Base-by-base conservation (phyloP, 2,888 invertebrate species). In the Hypercompe scribonia region DNA sequence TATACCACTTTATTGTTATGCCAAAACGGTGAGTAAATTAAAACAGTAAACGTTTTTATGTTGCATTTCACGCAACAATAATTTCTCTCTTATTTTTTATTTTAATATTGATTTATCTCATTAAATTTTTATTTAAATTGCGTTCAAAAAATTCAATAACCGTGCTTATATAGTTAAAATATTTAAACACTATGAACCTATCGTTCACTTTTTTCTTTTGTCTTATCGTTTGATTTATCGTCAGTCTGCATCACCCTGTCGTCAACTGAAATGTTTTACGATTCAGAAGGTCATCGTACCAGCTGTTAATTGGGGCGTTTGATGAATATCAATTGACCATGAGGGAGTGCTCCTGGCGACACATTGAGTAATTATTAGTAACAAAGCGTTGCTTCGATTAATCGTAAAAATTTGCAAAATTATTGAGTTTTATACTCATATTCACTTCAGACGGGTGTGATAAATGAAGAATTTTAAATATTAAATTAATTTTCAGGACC, bases 241-340 rank as follows among this genome's bases (percentile, higher is more conserved):
- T 80, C 42, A 73, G 74, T 81, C 84, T n/a, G n/a, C 75, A 88
- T 87, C 81, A 75, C 68, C 34, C 78, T 78, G 73, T 76, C 74
- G 79, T 86, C 82, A 84, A 75, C 82, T 82, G 85, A 84, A 90
- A 91, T 89, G 88, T 90, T 92, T 92, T 88, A 92, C 91, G 91
- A 91, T 92, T 92, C 90, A 91, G 92, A 91, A 86, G 89, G 78
- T 77, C 81, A 81, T 86, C 85, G 84, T 82, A 84, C 86, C 88
- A 87, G 86, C 86, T 89, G 90, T 89, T 92, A 90, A 92, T 92
- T 92, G 89, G 89, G 84, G 84, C 85, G 91, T 90, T 90, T 92
- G 92, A 92, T 92, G 90, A 92, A 92, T 92, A 92, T 86, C 88
- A 92, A 92, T 92, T 86, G 89, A 84, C 87, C 87, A 84, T 86